Evolutionary conservation across 2,113 vertebrate genomes (phyloP).

Genomic region (Rhea pennata): DNA sequence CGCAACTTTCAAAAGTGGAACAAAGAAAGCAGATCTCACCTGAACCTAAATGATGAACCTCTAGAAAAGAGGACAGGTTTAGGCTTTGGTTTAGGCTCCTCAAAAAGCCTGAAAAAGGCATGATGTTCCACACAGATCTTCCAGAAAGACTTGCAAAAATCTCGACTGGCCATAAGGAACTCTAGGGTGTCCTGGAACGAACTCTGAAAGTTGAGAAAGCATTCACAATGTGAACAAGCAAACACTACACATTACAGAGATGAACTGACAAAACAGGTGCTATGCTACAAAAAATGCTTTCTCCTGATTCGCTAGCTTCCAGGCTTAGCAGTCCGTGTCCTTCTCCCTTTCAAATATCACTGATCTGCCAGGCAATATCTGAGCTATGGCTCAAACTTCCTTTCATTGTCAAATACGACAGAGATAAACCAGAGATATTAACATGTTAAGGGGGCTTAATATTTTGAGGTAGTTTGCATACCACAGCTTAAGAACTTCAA

Average conservation of each 20-base stretch:
- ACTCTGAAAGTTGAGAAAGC: slow-evolving; percentile 77
- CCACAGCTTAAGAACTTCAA: not conserved
- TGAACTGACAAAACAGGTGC: not conserved
- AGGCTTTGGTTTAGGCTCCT: slow-evolving; percentile 96
- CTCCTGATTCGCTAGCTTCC: not conserved
- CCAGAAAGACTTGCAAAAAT: slow-evolving; percentile 99
- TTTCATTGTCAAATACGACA: not conserved
- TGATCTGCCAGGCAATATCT: not conserved
- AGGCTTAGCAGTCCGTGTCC: not conserved
- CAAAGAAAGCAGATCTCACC: slow-evolving; percentile 72
- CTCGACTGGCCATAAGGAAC: slow-evolving; percentile 95
- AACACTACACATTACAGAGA: not conserved
- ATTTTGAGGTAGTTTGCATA: not conserved
- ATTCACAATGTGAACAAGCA: not conserved
- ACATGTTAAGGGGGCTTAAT: not conserved
- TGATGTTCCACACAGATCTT: slow-evolving; percentile 98
- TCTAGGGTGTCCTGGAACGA: slow-evolving; percentile 94
- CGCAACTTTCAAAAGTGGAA: not conserved
- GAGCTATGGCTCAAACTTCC: not conserved
- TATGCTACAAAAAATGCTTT: not conserved
- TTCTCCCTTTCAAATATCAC: not conserved
- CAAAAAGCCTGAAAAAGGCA: slow-evolving; percentile 97
- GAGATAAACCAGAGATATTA: not conserved
- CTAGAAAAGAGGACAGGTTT: slow-evolving; percentile 94
- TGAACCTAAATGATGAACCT: slow-evolving; percentile 98